Percentiles rank a stretch among this genome's conserved stretches.
Evolutionary conservation across 2,888 invertebrate species (phyloP).

Genomic region (Macrostomum cliftonense): DNA sequence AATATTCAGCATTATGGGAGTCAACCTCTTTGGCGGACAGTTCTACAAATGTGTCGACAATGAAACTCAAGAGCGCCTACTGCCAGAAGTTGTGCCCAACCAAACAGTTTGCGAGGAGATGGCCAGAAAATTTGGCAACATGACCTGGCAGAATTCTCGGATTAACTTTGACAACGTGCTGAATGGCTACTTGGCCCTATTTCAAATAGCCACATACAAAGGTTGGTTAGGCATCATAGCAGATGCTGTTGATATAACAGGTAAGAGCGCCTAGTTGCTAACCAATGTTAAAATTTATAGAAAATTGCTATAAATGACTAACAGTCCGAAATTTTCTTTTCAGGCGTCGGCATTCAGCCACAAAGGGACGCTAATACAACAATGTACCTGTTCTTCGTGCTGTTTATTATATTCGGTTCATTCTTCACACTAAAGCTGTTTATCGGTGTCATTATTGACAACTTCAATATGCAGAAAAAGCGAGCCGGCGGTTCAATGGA

Average conservation of each 20-base stretch:
- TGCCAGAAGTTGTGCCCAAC: constrained; percentile 68
- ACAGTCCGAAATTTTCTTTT: no score
- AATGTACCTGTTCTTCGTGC: constrained; percentile 79
- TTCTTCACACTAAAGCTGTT: constrained; percentile 98
- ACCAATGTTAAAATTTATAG: no score
- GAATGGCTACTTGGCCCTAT: constrained; percentile 83
- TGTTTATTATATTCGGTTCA: constrained; percentile 96
- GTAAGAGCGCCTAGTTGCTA: constrained; percentile 42
- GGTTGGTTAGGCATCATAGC: constrained; percentile 98
- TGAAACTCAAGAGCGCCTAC: constrained; percentile 46
- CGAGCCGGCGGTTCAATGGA: constrained; percentile 82
- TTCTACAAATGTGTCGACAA: constrained; percentile 47
- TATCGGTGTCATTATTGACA: constrained; percentile 98
- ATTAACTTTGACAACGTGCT: constrained; percentile 97
- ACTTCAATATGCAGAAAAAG: constrained; percentile 98
- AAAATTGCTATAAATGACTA: no score
- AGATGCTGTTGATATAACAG: constrained; percentile 84
- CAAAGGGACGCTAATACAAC: no score
- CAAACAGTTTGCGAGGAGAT: constrained; percentile 56
- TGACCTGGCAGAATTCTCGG: constrained; percentile 81
- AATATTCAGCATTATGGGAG: constrained; percentile 97
- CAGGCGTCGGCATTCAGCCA: no score
- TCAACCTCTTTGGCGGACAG: constrained; percentile 84
- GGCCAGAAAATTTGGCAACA: constrained; percentile 47
- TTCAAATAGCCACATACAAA: constrained; percentile 92